Conservation (phyloP, 2,888 invertebrate species). For the Morpho achilles region DNA sequence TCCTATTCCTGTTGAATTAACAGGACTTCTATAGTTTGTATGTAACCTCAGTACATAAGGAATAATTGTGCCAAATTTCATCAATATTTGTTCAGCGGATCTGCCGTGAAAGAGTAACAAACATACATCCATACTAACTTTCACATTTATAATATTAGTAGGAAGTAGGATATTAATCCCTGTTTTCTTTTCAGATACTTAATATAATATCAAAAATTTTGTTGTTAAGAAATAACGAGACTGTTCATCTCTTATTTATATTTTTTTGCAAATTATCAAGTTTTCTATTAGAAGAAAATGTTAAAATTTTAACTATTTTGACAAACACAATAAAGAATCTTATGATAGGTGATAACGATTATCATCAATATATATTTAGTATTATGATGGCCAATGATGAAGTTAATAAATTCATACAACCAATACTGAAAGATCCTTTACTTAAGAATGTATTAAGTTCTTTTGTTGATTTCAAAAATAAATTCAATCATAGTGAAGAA, state of each 20-base stretch:
- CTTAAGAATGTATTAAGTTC: background rate
- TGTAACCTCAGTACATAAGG: too few relatives aligned
- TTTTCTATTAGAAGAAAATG: slow-evolving; percentile 32
- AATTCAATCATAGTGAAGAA: slow-evolving; percentile 19
- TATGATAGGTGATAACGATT: slow-evolving; percentile 1
- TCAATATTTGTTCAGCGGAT: too few relatives aligned
- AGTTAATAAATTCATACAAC: slow-evolving; percentile 28
- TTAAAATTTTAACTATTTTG: slow-evolving; percentile 22
- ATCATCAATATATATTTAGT: slow-evolving; percentile 36
- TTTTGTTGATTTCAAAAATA: slow-evolving; percentile 25
- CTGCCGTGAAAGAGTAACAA: too few relatives aligned
- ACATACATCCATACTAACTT: too few relatives aligned
- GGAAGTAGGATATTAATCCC: too few relatives aligned
- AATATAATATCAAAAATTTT: slow-evolving; percentile 44
- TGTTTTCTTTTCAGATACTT: slow-evolving; percentile 43
- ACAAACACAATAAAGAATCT: slow-evolving; percentile 33
- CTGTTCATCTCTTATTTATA: slow-evolving; percentile 43
- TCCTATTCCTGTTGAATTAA: too few relatives aligned
- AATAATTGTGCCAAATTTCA: too few relatives aligned
- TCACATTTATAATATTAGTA: too few relatives aligned
- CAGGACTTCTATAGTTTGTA: too few relatives aligned
- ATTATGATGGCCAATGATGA: slow-evolving; percentile 11
- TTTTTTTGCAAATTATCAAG: slow-evolving; percentile 44
- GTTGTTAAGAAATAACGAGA: slow-evolving; percentile 43
- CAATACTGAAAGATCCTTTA: slow-evolving; percentile 8